A percentile compares a stretch with the other conserved stretches of the same genome.
Evolutionary conservation across 2,888 invertebrate genomes (phyloP).

Genomic region (Epistrophe grossulariae): DNA sequence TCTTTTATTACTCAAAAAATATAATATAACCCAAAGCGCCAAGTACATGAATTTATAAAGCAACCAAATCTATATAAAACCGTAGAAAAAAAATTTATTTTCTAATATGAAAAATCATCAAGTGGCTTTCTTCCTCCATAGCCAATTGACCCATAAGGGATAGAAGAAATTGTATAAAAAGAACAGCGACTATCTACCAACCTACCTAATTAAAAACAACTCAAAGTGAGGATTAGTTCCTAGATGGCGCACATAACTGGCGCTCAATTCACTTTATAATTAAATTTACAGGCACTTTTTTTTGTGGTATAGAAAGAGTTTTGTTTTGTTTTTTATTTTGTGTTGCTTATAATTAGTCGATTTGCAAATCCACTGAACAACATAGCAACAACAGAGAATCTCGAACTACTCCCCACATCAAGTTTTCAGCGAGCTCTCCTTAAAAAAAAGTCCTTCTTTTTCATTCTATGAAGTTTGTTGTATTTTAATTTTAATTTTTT

Average conservation of each 20-base stretch:
- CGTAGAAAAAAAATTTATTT: slow-evolving; percentile 24
- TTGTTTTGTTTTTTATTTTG: slow-evolving; percentile 18
- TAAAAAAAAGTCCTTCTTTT: neutral
- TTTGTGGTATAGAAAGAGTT: neutral
- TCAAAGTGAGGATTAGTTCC: slow-evolving; percentile 54
- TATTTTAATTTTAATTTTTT: slow-evolving; percentile 40
- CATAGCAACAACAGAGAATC: slow-evolving; percentile 10
- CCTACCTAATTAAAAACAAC: slow-evolving; percentile 54
- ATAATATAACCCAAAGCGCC: neutral
- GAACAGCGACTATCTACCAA: slow-evolving; percentile 16
- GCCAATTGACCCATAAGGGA: slow-evolving; percentile 50
- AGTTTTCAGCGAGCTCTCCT: neutral
- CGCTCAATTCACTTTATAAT: slow-evolving; percentile 64
- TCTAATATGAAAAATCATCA: slow-evolving; percentile 45
- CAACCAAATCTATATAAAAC: neutral
- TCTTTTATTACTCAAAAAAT: neutral
- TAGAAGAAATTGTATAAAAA: slow-evolving; percentile 38
- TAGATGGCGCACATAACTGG: slow-evolving; percentile 50
- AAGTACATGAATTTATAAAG: slow-evolving; percentile 18
- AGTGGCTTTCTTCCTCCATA: slow-evolving; percentile 36
- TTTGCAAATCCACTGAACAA: slow-evolving; percentile 62
- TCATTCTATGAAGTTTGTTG: slow-evolving; percentile 46
- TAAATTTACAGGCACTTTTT: slow-evolving; percentile 59
- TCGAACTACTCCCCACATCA: neutral
- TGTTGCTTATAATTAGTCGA: slow-evolving; percentile 62